Evolutionary conservation across 2,797 vertebrate species (phyloP).

Genomic region (Syndactyla subalaris): DNA sequence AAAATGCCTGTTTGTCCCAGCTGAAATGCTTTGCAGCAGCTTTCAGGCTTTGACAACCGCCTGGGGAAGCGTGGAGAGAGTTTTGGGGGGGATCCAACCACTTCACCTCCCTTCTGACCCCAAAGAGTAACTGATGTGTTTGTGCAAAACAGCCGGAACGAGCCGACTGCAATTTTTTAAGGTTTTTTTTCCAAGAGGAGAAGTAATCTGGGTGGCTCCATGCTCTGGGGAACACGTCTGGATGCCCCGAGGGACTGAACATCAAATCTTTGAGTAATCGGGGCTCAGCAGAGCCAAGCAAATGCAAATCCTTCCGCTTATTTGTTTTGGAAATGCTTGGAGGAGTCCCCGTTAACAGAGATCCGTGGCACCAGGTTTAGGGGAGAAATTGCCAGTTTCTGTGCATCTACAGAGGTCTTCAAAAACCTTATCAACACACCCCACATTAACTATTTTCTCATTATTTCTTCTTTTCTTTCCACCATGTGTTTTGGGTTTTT

Average conservation of each 20-base stretch:
- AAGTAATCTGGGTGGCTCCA: neutral
- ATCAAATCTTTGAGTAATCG: neutral
- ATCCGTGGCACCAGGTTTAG: neutral
- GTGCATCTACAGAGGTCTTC: neutral
- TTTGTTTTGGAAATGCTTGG: neutral
- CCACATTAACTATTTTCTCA: neutral
- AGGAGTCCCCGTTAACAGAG: fast-evolving
- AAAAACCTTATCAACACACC: neutral
- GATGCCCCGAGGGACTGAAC: neutral
- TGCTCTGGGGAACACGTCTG: neutral
- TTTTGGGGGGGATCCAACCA: fast-evolving
- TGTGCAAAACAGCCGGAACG: fast-evolving
- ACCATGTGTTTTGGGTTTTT: no score
- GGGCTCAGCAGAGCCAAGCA: neutral
- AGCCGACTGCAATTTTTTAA: neutral
- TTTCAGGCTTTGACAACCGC: neutral
- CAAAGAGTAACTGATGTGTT: neutral
- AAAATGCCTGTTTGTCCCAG: neutral
- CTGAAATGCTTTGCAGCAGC: neutral
- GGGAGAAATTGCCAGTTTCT: neutral
- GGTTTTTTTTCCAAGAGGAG: neutral
- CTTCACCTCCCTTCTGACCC: neutral
- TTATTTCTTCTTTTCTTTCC: neutral
- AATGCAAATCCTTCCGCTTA: neutral
- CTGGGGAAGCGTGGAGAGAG: fast-evolving